These are phyloP conservation scores for Epinephelus coioides DNA, from an alignment of 2,797 vertebrate genomes.

Conservation along the genomic window DNA sequence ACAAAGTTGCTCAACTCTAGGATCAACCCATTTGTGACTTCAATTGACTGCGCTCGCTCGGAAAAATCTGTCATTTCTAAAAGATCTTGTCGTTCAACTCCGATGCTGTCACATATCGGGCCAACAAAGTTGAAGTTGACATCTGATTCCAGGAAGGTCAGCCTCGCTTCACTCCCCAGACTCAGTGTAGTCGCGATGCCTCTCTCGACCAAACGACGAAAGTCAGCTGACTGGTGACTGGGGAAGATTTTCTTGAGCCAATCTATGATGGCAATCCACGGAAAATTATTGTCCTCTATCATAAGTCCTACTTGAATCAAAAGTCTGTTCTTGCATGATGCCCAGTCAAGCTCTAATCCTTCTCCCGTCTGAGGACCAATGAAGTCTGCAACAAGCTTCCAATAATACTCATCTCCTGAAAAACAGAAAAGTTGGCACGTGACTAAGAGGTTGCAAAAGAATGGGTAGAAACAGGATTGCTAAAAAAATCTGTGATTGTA, in stretches of 20 bases:
- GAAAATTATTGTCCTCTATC: conserved; percentile 83
- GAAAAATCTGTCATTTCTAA: conserved; percentile 85
- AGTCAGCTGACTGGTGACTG: conserved; percentile 79
- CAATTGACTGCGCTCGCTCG: conserved; percentile 79
- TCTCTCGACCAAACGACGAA: conserved; percentile 84
- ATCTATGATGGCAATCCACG: conserved; percentile 77
- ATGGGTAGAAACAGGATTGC: neutral
- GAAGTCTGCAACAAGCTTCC: conserved; percentile 84
- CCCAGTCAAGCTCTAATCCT: conserved; percentile 68
- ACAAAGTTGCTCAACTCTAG: conserved; percentile 84
- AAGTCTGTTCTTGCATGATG: conserved; percentile 80
- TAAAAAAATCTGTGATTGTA: neutral
- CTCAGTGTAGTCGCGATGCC: conserved; percentile 81
- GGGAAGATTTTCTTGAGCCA: conserved; percentile 86
- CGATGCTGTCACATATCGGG: conserved; percentile 86
- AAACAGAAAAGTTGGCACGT: conserved; percentile 26
- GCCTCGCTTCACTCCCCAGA: conserved; percentile 72
- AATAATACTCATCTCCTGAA: conserved; percentile 85
- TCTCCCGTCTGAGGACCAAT: conserved; percentile 82
- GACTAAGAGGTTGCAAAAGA: neutral
- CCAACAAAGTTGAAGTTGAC: conserved; percentile 88
- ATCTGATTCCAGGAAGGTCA: conserved; percentile 78
- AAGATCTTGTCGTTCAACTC: conserved; percentile 83
- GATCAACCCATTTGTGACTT: conserved; percentile 86
- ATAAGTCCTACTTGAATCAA: conserved; percentile 87